These are phyloP conservation scores for Branchellion lobata DNA, from an alignment of 2,888 invertebrate species.

Conservation along the genomic window DNA sequence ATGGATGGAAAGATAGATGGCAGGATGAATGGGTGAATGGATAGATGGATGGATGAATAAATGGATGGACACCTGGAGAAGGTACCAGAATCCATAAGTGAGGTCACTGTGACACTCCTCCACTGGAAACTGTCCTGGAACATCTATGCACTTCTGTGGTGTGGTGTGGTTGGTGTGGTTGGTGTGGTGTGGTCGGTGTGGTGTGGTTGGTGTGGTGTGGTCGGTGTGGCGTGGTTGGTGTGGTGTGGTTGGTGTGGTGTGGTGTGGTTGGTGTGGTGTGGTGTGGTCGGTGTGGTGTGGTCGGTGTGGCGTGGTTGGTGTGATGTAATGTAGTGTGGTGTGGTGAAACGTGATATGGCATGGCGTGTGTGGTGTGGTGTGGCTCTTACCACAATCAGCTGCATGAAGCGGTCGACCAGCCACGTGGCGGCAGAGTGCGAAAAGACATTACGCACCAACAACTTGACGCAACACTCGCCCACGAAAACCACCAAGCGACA, in stretches of 20 bases:
- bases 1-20: background rate
- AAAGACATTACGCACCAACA: too few relatives aligned
- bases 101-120: constrained; percentile 84
- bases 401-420: too few relatives aligned
- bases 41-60: background rate
- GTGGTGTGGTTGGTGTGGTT: background rate
- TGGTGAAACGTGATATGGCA: too few relatives aligned
- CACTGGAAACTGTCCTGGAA: constrained; percentile 80
- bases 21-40: background rate
- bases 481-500: too few relatives aligned
- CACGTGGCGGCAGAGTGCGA: too few relatives aligned
- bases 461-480: too few relatives aligned
- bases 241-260: too few relatives aligned
- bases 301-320: background rate
- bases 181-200: background rate
- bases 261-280: too few relatives aligned
- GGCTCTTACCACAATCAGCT: too few relatives aligned
- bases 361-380: background rate
- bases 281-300: background rate
- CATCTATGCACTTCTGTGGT: constrained; percentile 72
- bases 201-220: constrained; percentile 52
- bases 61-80: constrained; percentile 71
- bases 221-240: background rate
- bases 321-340: constrained; percentile 51
- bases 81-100: constrained; percentile 87